Conservation (phyloP, 2,113 vertebrate genomes). For the Melospiza georgiana region DNA sequence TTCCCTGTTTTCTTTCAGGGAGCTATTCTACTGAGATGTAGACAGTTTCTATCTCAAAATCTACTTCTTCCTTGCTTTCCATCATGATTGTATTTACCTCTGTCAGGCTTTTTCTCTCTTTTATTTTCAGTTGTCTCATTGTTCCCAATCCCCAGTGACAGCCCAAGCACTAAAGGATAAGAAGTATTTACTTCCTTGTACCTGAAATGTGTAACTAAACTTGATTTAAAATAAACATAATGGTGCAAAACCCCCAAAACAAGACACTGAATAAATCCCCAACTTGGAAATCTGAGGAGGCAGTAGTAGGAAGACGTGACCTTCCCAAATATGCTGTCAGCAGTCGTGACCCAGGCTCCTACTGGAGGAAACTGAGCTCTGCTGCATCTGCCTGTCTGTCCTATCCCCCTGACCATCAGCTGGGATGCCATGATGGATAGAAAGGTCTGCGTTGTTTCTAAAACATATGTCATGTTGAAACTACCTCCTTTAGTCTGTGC, state of each 20-base stretch:
- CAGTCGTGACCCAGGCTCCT: not conserved
- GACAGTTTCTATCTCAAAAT: not conserved
- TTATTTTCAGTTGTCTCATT: not conserved
- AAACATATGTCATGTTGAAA: not conserved
- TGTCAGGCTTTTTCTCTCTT: not conserved
- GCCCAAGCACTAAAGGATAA: not conserved
- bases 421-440: not conserved
- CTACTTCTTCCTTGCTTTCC: not conserved
- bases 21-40: not conserved
- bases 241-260: not conserved
- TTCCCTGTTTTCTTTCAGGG: not conserved
- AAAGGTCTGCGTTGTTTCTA: not conserved
- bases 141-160: not conserved
- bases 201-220: not conserved
- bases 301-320: not conserved
- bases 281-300: not conserved
- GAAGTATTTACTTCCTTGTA: not conserved
- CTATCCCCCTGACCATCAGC: not conserved
- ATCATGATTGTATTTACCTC: not conserved
- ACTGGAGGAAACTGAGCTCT: not conserved
- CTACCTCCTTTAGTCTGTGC: not conserved
- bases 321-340: not conserved
- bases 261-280: not conserved
- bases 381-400: not conserved
- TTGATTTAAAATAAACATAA: not conserved